phyloP scores from a whole-genome alignment of 1,140 invertebrate species.

The Drosophila sp. region DNA sequence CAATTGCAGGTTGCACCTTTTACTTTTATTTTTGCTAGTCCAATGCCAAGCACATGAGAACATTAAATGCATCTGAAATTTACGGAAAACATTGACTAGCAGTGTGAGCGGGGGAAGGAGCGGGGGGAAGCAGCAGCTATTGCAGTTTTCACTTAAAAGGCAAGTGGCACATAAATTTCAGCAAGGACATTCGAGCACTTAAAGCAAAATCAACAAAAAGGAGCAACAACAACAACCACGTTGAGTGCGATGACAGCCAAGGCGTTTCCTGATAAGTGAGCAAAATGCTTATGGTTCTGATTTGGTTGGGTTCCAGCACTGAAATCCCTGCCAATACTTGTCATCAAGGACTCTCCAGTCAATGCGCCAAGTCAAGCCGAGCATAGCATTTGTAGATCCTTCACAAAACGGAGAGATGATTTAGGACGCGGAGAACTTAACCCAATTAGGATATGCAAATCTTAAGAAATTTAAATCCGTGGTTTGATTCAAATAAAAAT shows the following conservation, averaged over 20 bases:
- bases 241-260: constrained; percentile 25
- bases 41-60: constrained; percentile 47
- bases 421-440: constrained; percentile 22
- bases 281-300: constrained; percentile 36
- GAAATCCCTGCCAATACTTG: constrained; percentile 59
- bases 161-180: constrained; percentile 79
- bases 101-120: constrained; percentile 3
- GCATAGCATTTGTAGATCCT: constrained; percentile 39
- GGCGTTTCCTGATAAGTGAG: constrained; percentile 62
- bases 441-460: constrained; percentile 8
- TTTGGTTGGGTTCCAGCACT: constrained; percentile 2
- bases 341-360: constrained; percentile 54
- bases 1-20: constrained; percentile 36
- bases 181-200: constrained; percentile 60
- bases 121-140: constrained; percentile 26
- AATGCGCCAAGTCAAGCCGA: constrained; percentile 52
- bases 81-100: constrained; percentile 3
- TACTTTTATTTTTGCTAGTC: constrained; percentile 18
- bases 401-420: background rate
- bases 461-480: background rate
- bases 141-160: constrained; percentile 74
- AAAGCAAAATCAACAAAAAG: constrained; percentile 31
- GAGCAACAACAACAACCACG: constrained; percentile 7
- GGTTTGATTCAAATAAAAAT: too few relatives aligned
- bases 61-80: constrained; percentile 45